Evolutionary conservation across 2,113 vertebrate species (phyloP).

Genomic region (Apus apus): DNA sequence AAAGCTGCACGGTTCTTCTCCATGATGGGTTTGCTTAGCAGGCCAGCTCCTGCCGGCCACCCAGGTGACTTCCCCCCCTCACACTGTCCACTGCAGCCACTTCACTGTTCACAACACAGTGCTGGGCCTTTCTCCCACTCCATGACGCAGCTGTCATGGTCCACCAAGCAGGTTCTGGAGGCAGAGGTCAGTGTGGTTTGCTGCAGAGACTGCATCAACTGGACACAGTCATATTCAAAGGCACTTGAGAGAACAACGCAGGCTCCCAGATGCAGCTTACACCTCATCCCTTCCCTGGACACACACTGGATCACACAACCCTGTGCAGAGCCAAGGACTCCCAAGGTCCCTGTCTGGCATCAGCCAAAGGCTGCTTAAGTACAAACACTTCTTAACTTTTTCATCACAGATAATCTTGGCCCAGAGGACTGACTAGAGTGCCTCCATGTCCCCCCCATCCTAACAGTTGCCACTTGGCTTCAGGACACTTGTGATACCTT

Average conservation of each 20-base stretch:
- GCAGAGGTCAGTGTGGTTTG: not conserved
- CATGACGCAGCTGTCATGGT: not conserved
- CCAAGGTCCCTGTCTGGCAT: not conserved
- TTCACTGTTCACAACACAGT: not conserved
- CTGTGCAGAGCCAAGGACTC: not conserved
- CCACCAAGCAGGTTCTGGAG: not conserved
- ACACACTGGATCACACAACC: not conserved
- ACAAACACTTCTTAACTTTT: not conserved
- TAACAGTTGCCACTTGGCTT: not conserved
- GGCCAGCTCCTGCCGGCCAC: not conserved
- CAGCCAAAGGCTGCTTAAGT: not conserved
- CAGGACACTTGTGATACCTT: not conserved
- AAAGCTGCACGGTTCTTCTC: not conserved
- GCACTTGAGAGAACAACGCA: not conserved
- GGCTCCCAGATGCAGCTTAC: not conserved
- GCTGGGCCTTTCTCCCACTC: not conserved
- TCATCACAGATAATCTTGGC: not conserved
- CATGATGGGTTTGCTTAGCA: not conserved
- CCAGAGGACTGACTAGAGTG: not conserved
- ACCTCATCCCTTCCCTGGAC: not conserved
- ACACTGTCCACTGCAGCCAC: not conserved
- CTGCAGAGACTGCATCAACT: not conserved
- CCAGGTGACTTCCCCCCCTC: not conserved
- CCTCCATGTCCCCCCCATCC: not conserved
- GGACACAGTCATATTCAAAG: not conserved